Evolutionary conservation across 2,888 invertebrate species (phyloP), one percentile per base, ranked within the genome.

Genomic region (Acronicta aceris): DNA sequence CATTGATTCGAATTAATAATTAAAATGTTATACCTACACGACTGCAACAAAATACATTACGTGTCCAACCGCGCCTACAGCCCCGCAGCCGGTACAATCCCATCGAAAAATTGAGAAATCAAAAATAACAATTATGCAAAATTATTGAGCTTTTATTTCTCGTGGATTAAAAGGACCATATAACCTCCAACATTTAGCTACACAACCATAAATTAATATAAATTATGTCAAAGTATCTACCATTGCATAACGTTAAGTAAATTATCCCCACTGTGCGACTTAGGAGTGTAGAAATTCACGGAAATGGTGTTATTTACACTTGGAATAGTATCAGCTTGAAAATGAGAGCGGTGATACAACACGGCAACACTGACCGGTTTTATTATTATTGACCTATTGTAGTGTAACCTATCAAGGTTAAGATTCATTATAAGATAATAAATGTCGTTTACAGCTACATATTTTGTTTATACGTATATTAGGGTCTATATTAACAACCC

Each of bases 281-380:
- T 65, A 65, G 21, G 17, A 59, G 61, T 63, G 58, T 61, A 51
- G 67, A 47, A 55, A 69, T 64, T 69, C 65, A 63, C 75, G 76
- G 78, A 73, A 77, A 49, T 55, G 67, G 62, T 61, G 38, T 68
- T 49, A 27, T 53, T 71, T 69, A 56, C 71, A 60, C 59, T 67
- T 51, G 66, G 62, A 61, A 17, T 30, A 57, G 16, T 74, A 51
- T 74, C 21, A 42, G 38, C 66, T 43, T 45, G 40, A 41, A 53
- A 17, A 36, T 8, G n/a, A 36, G 36, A 53, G 33, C 16, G 60
- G 52, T 40, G 38, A 13, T 13, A 36, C 38, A n/a, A n/a, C 7
- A n/a, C n/a, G n/a, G 7, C 6, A 38, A 38, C n/a, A 38, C 7
- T 38, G 38, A n/a, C 38, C 38, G 7, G 6, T 12, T 13, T 38